These are phyloP conservation scores for Coccyzus lansbergi DNA, from an alignment of 2,797 vertebrate species.

Conservation along the genomic window DNA sequence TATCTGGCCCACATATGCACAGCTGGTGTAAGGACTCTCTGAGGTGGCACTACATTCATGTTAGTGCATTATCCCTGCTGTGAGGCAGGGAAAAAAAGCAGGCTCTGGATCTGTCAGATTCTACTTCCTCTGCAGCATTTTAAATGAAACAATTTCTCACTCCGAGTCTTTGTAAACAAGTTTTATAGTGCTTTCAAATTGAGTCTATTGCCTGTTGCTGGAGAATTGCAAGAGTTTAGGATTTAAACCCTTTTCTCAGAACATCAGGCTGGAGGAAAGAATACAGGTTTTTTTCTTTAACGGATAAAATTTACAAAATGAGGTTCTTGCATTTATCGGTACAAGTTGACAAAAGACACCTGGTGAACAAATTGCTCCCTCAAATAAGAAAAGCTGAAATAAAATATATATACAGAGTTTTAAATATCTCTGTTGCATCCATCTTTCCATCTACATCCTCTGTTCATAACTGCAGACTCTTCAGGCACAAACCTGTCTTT, in stretches of 20 bases:
- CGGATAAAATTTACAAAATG: conserved; percentile 6
- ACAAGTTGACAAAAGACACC: not conserved
- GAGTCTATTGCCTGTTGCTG: not conserved
- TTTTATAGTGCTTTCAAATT: conserved; percentile 61
- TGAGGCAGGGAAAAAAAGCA: not conserved
- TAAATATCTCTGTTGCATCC: not conserved
- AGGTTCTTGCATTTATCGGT: not conserved
- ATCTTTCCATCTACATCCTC: not conserved
- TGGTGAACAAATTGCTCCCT: not conserved
- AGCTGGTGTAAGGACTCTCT: not conserved
- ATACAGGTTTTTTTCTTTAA: conserved; percentile 3
- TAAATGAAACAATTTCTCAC: conserved; percentile 49
- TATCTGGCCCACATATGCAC: not conserved
- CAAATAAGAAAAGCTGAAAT: not conserved
- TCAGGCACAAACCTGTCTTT: not conserved
- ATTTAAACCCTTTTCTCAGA: conserved; percentile 46
- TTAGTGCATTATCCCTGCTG: not conserved
- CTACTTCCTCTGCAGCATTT: conserved; percentile 20
- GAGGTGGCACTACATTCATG: not conserved
- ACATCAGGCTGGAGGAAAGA: not conserved
- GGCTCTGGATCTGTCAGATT: not conserved
- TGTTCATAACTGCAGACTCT: not conserved
- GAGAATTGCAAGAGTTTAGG: conserved; percentile 36
- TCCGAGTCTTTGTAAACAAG: conserved; percentile 54
- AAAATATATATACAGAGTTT: not conserved